Evolutionary conservation across 2,797 vertebrate genomes (phyloP), one percentile per base, ranked within the genome.

Genomic region (Aplochiton taeniatus): DNA sequence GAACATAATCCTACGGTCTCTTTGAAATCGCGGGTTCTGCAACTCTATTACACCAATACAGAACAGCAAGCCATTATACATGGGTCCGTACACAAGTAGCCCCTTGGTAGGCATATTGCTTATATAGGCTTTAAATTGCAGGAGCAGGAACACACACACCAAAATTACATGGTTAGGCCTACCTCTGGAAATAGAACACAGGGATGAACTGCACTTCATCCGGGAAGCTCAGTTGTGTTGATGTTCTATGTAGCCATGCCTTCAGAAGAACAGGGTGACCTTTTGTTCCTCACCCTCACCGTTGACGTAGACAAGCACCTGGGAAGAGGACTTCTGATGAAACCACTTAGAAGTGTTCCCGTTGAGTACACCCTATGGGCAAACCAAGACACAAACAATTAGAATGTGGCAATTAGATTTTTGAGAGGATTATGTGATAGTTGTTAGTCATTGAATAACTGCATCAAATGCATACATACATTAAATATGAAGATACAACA

Each of bases 1-100:
- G n/a, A n/a, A n/a, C n/a, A n/a, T n/a, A n/a, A n/a, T n/a, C n/a
- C n/a, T n/a, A n/a, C n/a, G n/a, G n/a, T n/a, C n/a, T n/a, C n/a
- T n/a, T n/a, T n/a, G n/a, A n/a, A n/a, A n/a, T n/a, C n/a, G n/a
- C n/a, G n/a, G n/a, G n/a, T n/a, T n/a, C n/a, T n/a, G n/a, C n/a
- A n/a, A n/a, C n/a, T n/a, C n/a, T n/a, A n/a, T n/a, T 49, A 61
- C 49, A 49, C 58, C 58, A 61, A 47, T 61, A 61, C 12, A 61
- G 58, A 61, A 61, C 58, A 41, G 5, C 45, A 61, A 61, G 44
- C 58, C 45, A 61, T 61, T 19, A 61, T 49, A 60, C 58, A 48
- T 19, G 17, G 51, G 51, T 53, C 51, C 51, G 16, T 53, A n/a
- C n/a, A n/a, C n/a, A n/a, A n/a, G 51, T 4, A 53, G 51, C 51